Evolutionary conservation across 2,113 vertebrate species (phyloP).

Genomic region (Erythrolamprus reginae): DNA sequence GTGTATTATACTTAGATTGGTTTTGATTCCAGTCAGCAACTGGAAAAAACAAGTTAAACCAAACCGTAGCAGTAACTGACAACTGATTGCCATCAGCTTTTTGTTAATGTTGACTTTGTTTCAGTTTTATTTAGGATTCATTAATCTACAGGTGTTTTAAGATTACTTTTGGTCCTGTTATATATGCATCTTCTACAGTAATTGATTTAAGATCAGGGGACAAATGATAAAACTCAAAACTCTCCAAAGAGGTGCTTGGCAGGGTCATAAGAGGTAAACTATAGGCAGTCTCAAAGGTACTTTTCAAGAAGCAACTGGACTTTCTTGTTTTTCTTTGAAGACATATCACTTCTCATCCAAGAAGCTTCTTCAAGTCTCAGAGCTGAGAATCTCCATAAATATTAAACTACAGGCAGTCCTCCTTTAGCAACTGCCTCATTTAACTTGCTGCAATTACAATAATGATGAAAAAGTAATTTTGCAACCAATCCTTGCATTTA

Average conservation of each 20-base stretch:
- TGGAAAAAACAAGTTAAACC: slow-evolving; percentile 21
- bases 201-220: background rate
- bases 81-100: background rate
- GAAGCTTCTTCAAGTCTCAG: too few species aligned
- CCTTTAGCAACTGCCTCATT: background rate
- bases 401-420: background rate
- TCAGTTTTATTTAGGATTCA: background rate
- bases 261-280: background rate
- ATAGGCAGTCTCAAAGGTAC: background rate
- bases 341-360: too few species aligned
- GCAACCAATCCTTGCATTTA: background rate
- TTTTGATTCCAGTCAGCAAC: slow-evolving; percentile 36
- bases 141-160: background rate
- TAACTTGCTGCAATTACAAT: background rate
- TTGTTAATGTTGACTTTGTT: background rate
- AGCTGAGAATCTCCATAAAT: too few species aligned
- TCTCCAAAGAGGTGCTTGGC: background rate
- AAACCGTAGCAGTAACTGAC: slow-evolving; percentile 32
- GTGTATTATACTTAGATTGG: slow-evolving; percentile 41
- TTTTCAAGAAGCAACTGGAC: too few species aligned
- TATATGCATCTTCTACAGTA: background rate
- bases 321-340: too few species aligned
- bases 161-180: background rate
- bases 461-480: background rate
- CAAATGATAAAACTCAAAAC: slow-evolving; percentile 1